Evolutionary conservation across 1,140 invertebrate genomes (phyloP).

Genomic region (Chelonus insularis): DNA sequence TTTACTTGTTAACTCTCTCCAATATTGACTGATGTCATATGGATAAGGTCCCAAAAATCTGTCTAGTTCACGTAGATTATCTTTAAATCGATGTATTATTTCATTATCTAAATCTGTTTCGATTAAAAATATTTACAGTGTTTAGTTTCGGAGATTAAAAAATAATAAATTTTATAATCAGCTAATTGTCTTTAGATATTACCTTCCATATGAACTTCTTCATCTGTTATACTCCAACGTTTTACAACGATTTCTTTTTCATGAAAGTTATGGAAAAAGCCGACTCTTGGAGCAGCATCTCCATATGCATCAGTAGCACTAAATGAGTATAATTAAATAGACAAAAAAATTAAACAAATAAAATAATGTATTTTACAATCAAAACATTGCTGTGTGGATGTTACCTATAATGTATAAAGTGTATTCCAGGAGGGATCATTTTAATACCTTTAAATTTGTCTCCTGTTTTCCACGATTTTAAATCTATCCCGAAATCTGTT

Average conservation of each 20-base stretch:
- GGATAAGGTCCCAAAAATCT: slow-evolving; percentile 87
- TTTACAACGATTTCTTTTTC: slow-evolving; percentile 82
- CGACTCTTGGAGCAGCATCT: slow-evolving; percentile 71
- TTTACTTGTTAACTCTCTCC: slow-evolving; percentile 74
- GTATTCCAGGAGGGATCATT: slow-evolving; percentile 97
- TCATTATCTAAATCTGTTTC: slow-evolving; percentile 61
- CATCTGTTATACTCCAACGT: slow-evolving; percentile 78
- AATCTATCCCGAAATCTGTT: slow-evolving; percentile 96
- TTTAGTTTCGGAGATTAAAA: too few relatives aligned
- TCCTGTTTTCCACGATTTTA: slow-evolving; percentile 91
- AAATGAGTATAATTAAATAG: not conserved
- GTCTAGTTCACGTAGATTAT: slow-evolving; percentile 80
- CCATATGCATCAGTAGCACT: slow-evolving; percentile 64
- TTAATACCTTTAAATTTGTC: slow-evolving; percentile 94
- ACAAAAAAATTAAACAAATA: not conserved
- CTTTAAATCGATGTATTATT: slow-evolving; percentile 65
- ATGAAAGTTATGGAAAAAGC: slow-evolving; percentile 89
- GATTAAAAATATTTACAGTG: slow-evolving; percentile 1
- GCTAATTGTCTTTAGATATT: too few relatives aligned
- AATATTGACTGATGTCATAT: slow-evolving; percentile 82
- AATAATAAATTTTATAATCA: too few relatives aligned
- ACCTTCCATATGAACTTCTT: slow-evolving; percentile 66
- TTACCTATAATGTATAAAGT: slow-evolving; percentile 89
- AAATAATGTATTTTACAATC: not conserved
- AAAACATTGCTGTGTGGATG: not conserved